Conservation (phyloP, 1,140 invertebrate genomes). For the Nixonia krombeini region DNA sequence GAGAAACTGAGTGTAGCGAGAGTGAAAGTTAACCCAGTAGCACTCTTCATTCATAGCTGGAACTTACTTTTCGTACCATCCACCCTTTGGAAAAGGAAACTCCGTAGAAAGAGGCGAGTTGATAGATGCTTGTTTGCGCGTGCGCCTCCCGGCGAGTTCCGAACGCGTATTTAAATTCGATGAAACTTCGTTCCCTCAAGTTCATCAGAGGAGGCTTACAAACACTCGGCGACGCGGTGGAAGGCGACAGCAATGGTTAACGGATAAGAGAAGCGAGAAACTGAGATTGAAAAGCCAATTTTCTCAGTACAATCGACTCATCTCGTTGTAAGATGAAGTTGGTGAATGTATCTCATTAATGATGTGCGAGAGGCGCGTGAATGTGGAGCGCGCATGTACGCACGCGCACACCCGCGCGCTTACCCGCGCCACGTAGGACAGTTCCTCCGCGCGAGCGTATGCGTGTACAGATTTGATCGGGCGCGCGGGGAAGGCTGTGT, state of each 20-base stretch:
- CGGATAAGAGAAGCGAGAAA: slow-evolving; percentile 42
- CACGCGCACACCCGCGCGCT: too few species aligned
- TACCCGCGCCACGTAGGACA: too few species aligned
- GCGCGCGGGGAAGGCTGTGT: not conserved
- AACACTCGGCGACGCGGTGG: slow-evolving; percentile 30
- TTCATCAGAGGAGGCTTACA: slow-evolving; percentile 45
- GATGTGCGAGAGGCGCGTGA: slow-evolving; percentile 53
- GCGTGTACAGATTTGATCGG: slow-evolving; percentile 26
- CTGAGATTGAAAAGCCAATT: slow-evolving; percentile 68
- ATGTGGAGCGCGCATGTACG: slow-evolving; percentile 32
- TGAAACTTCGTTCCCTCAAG: slow-evolving; percentile 57
- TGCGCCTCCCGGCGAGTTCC: slow-evolving; percentile 28
- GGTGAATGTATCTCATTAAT: slow-evolving; percentile 70
- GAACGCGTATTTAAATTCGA: slow-evolving; percentile 59
- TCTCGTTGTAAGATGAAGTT: slow-evolving; percentile 65
- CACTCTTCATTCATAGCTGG: slow-evolving; percentile 40
- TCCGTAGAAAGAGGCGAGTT: slow-evolving; percentile 34
- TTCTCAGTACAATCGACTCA: slow-evolving; percentile 67
- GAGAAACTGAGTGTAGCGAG: slow-evolving; percentile 14
- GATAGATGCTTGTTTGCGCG: slow-evolving; percentile 31
- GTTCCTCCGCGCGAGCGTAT: slow-evolving; percentile 29
- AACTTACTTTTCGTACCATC: slow-evolving; percentile 27
- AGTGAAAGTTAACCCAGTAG: slow-evolving; percentile 50
- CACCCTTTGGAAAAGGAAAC: slow-evolving; percentile 44
- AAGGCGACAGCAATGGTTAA: slow-evolving; percentile 36